Evolutionary conservation across 2,113 vertebrate genomes (phyloP).

Genomic region (Promerops cafer): DNA sequence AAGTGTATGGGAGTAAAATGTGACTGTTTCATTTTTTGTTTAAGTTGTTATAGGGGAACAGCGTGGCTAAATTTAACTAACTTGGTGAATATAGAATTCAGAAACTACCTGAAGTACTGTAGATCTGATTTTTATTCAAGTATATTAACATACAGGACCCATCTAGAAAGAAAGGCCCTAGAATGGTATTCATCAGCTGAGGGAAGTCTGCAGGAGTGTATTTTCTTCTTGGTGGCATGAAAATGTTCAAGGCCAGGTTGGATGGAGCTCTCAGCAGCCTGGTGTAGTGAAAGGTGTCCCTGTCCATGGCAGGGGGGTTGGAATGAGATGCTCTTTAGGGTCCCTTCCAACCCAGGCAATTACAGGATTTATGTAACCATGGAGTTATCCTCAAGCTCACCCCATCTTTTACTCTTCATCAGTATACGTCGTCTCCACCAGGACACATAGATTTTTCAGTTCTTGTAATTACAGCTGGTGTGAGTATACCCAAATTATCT

Average conservation of each 20-base stretch:
- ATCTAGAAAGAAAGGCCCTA: neutral
- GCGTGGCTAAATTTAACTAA: neutral
- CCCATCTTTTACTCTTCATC: neutral
- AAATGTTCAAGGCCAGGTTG: neutral
- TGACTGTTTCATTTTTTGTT: neutral
- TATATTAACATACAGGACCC: neutral
- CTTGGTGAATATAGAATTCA: neutral
- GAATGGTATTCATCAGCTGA: neutral
- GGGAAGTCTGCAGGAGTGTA: neutral
- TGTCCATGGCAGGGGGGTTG: neutral
- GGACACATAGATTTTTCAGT: neutral
- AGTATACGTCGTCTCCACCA: neutral
- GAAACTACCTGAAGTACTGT: neutral
- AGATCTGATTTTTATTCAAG: neutral
- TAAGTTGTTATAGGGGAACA: neutral
- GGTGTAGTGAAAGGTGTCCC: neutral
- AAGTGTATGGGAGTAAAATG: neutral
- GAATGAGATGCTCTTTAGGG: neutral
- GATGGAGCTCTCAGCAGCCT: neutral
- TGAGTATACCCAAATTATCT: neutral
- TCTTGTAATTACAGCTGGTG: neutral
- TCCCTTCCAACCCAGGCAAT: neutral
- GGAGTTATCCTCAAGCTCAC: neutral
- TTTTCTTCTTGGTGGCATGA: neutral
- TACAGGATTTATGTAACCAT: neutral